Base-by-base conservation (phyloP, 2,888 invertebrate species). In the Torymus texanus region DNA sequence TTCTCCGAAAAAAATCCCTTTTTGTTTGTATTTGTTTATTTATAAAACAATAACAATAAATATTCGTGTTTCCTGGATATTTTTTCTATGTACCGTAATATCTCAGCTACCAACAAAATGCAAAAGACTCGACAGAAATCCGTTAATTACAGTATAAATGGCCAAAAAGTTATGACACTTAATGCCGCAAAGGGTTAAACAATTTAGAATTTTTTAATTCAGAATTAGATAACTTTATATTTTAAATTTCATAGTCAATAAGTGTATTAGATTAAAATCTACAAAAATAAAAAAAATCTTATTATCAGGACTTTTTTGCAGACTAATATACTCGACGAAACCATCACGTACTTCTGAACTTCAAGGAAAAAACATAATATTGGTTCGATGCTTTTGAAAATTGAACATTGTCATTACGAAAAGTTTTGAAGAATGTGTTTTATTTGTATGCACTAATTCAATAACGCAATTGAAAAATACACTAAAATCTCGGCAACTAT, bases 181-280 rank as follows among this genome's bases (percentile, higher is more conserved):
- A 21, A 21, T 21, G 21, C 21, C 21, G 2, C 21, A 21, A 21
- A 21, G 21, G 21, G 21, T 21, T 21, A 41, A 41, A 41, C 41
- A 5, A 41, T 41, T 41, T n/a, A n/a, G n/a, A n/a, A n/a, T n/a
- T n/a, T n/a, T 41, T 41, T 8, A 65, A 58, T 63, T 74, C 56
- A 65, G 65, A 41, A 56, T 58, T 41, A 56, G 29, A 65, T 29
- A 50, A 2, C 11, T 58, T 62, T 50, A 74, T 56, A 65, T 65
- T 65, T 61, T 63, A 12, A 63, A n/a, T n/a, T 59, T 56, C n/a
- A 63, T 41, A 73, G 14, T 63, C 13, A 14, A 18, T 58, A 59
- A 8, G 13, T 61, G 61, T 51, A 14, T 59, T 50, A 50, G 58
- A 71, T 11, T 59, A 13, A 41, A 59, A 18, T 14, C 11, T 50